Evolutionary conservation across 37 sponge, comb jelly and placozoan genomes (phyloP).

Genomic region (Hexactinellida sp.): DNA sequence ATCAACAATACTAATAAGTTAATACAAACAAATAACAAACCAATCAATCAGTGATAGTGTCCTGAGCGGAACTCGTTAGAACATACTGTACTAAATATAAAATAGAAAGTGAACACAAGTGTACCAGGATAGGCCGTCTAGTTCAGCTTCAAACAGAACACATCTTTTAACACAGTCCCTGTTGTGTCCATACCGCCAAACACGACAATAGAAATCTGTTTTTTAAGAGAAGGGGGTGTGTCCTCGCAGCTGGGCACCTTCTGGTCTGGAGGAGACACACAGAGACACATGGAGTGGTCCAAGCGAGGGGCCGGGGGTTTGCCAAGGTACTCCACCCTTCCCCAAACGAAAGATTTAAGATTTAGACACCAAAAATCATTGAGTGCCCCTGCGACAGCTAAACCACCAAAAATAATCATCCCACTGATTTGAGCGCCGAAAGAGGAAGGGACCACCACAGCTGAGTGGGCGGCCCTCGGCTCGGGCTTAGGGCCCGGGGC

Average conservation of each 20-base stretch:
- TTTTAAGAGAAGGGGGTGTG: background rate
- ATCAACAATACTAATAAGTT: background rate
- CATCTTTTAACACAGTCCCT: background rate
- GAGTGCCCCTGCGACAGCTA: background rate
- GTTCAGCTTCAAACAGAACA: background rate
- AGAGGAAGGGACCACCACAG: background rate
- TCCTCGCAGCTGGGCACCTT: background rate
- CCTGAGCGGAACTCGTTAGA: too few species aligned
- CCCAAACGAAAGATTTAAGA: background rate
- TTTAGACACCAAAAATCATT: background rate
- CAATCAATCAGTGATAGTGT: too few species aligned
- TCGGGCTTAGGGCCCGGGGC: background rate
- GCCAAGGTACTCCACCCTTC: background rate
- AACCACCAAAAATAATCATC: background rate
- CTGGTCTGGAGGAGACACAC: background rate
- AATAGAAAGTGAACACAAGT: too few species aligned
- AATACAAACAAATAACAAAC: too few species aligned
- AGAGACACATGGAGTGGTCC: background rate
- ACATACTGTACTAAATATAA: too few species aligned
- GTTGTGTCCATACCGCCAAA: background rate
- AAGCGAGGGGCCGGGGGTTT: background rate
- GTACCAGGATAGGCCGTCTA: too few species aligned
- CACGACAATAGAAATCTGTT: background rate
- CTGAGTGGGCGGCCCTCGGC: background rate
- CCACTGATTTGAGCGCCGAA: background rate